Base-by-base conservation (phyloP, 2,113 vertebrate genomes). In the Trichechus manatus region DNA sequence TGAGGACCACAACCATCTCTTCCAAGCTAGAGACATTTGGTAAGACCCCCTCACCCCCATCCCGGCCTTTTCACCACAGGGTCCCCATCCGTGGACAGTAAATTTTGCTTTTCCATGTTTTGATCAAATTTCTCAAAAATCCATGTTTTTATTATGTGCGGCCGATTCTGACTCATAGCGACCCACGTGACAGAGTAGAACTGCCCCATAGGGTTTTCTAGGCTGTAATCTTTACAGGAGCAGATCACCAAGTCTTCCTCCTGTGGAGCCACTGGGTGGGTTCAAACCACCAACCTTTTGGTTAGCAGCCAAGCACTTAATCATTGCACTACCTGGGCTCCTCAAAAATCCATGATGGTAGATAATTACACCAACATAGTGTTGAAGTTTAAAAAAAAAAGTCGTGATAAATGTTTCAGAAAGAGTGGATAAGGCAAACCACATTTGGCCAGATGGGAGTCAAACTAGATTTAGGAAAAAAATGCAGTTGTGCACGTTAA, bases 41-140 rank as follows among this genome's bases (percentile, higher is more conserved):
- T 61, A 39, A 59, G 50, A 74, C 5, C 39, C 50, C 53, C 31
- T 20, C 86, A 56, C 53, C 47, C 47, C 47, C 7, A 15, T 39
- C 33, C 25, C 50, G n/a, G 36, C 11, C 33, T 56, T 91, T 85
- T 36, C 27, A 42, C 36, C 63, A 25, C 1, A 81, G 59, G 33
- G 6, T 91, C 47, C 63, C 85, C 36, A 39, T 10, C 47, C 64
- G 44, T 79, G 42, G 23, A 61, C 93, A 68, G 27, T 87, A 68
- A 92, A 93, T n/a, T 64, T 64, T 68, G 6, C 63, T 78, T 92
- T 89, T 82, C 44, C 39, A n/a, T 39, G 44, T 88, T 94, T 86
- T 83, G 59, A 88, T 63, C 74, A 89, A 92, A 96, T 33, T 74
- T 42, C 85, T 77, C 5, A 81, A 87, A 93, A 94, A 15, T 42